These are phyloP conservation scores for Nemopilema nomurai DNA, from an alignment of 30 jellyfish, hydroid and myxozoan genomes.

Conservation along the genomic window DNA sequence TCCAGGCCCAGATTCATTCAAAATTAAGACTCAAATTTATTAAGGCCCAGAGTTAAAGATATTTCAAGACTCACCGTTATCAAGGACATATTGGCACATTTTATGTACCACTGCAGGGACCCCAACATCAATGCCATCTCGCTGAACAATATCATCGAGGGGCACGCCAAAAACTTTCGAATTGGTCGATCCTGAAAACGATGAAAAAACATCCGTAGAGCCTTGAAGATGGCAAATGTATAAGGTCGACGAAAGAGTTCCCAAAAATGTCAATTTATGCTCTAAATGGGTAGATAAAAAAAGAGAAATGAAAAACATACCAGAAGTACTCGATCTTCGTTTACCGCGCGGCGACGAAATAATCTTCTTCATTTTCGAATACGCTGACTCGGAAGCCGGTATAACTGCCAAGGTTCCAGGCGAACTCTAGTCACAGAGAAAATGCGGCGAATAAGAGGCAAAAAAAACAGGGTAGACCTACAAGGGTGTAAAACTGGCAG, in stretches of 20 bases:
- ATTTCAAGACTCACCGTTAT: conserved; percentile 55
- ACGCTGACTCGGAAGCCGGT: conserved; percentile 62
- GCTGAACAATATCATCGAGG: conserved; percentile 52
- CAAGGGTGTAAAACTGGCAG: no score
- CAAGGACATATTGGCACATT: conserved; percentile 53
- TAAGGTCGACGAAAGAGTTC: no score
- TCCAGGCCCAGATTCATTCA: no score
- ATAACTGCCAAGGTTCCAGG: conserved; percentile 48
- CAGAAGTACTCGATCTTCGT: conserved; percentile 53
- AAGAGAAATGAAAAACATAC: not conserved
- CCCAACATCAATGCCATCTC: conserved; percentile 46
- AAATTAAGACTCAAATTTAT: no score
- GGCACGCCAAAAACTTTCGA: conserved; percentile 64
- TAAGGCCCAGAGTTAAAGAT: not conserved
- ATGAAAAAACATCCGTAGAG: no score
- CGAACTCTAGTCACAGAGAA: not conserved
- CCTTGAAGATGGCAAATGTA: no score
- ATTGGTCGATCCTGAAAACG: not conserved
- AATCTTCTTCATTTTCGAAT: conserved; percentile 69
- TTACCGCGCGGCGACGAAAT: conserved; percentile 76
- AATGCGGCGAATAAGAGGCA: no score
- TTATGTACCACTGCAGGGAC: conserved; percentile 61
- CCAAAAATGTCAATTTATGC: no score
- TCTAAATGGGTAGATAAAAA: no score
- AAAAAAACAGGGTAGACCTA: no score